Evolutionary conservation across 1,140 invertebrate genomes (phyloP), one percentile per base, ranked within the genome.

Genomic region (Pissodes strobi): DNA sequence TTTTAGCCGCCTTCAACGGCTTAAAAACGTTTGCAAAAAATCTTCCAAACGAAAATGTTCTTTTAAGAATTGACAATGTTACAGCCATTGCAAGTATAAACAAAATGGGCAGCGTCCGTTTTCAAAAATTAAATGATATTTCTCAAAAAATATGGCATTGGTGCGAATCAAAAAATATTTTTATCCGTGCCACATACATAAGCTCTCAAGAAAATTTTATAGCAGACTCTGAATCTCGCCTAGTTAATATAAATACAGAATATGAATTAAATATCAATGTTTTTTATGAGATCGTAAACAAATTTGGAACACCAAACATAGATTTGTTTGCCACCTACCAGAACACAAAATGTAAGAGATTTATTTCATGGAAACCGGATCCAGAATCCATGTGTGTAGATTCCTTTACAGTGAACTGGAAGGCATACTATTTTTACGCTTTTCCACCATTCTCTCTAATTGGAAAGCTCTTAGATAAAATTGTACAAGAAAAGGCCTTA

Each of bases 81-180:
- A 78, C 75, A 5, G 77, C 77, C 0, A 73, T 79, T 13, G 68
- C 72, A 12, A 74, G 78, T 30, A 69, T 78, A 8, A 78, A 80
- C 57, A 46, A 69, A 17, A 73, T 73, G 68, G 70, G 73, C 13
- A 72, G 76, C 15, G 45, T 74, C 52, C 69, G 72, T 58, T 74
- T 64, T 18, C 70, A 69, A 0, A 66, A 76, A 25, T 53, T 79
- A 38, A 74, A 71, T 45, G 15, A 56, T 12, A 12, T 78, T 15
- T 10, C 69, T 23, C 59, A 62, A 43, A 1, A 34, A 1, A 74
- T 78, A 39, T 78, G 76, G 76, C 69, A 75, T 38, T 80, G 74
- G 74, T 76, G 75, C 51, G 76, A 79, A 56, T 22, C 23, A 1
- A 64, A 72, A 25, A 68, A 72, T 3, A 60, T 78, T 19, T 77